These are phyloP conservation scores for Eira barbara DNA, from an alignment of 2,113 vertebrate species.

Conservation along the genomic window DNA sequence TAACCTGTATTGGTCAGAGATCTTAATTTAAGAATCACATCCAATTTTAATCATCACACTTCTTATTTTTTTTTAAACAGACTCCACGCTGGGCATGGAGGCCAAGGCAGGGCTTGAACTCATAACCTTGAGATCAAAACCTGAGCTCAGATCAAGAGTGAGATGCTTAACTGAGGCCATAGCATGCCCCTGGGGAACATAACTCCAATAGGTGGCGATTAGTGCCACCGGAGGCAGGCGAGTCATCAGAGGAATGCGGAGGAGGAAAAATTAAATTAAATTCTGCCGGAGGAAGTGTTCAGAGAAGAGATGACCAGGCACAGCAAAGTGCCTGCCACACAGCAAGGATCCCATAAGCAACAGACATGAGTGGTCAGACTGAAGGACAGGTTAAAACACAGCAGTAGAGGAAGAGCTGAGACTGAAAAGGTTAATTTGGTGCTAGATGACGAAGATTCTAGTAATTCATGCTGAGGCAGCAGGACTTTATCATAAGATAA, in stretches of 20 bases:
- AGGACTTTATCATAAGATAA: not conserved
- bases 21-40: not conserved
- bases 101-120: not conserved
- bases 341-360: not conserved
- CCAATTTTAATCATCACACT: not conserved
- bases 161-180: not conserved
- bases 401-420: not conserved
- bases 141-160: not conserved
- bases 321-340: not conserved
- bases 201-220: not conserved
- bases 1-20: not conserved
- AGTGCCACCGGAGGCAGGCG: not conserved
- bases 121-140: not conserved
- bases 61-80: not conserved
- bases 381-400: not conserved
- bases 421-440: not conserved
- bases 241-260: not conserved
- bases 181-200: not conserved
- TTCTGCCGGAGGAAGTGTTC: not conserved
- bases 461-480: not conserved
- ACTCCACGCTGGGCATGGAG: not conserved
- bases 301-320: not conserved
- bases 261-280: not conserved
- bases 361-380: not conserved
- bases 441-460: not conserved